A percentile compares a stretch with the other conserved stretches of the same genome.
Evolutionary conservation across 1,140 invertebrate species (phyloP).

Genomic region (Onthophagus taurus): DNA sequence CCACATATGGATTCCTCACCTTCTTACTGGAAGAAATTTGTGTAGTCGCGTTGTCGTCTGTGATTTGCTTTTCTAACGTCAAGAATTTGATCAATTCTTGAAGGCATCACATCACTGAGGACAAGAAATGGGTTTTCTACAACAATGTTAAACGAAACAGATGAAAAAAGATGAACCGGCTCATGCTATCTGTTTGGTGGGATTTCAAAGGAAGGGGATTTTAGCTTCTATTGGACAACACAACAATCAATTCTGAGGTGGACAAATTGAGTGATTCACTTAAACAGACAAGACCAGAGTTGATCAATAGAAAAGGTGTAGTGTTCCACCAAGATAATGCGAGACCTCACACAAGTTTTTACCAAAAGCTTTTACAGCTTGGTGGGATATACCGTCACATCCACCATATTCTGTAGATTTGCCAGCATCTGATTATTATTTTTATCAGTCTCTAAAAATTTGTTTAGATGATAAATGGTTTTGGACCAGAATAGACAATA

Average conservation of each 20-base stretch:
- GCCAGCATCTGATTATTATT: neutral
- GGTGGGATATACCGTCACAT: conserved; percentile 1
- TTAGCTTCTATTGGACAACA: conserved; percentile 2
- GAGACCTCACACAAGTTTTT: no score
- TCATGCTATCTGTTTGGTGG: conserved; percentile 1
- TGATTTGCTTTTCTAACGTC: no score
- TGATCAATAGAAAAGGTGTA: conserved; percentile 2
- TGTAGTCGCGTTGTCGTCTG: no score
- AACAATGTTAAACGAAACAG: neutral
- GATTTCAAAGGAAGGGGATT: neutral
- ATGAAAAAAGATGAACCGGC: neutral
- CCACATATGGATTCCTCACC: no score
- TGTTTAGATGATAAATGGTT: neutral
- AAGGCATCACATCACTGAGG: neutral
- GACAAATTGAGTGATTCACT: neutral
- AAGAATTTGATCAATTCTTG: no score
- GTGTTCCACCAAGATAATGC: no score
- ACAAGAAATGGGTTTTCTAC: neutral
- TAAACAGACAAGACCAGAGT: no score
- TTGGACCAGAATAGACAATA: neutral
- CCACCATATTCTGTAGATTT: conserved; percentile 7
- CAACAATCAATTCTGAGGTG: no score
- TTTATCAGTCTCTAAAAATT: no score
- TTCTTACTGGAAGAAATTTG: no score
- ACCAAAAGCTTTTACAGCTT: conserved; percentile 2